Conservation (phyloP, 1,140 invertebrate genomes). For the Alviniconcha marisindica region DNA sequence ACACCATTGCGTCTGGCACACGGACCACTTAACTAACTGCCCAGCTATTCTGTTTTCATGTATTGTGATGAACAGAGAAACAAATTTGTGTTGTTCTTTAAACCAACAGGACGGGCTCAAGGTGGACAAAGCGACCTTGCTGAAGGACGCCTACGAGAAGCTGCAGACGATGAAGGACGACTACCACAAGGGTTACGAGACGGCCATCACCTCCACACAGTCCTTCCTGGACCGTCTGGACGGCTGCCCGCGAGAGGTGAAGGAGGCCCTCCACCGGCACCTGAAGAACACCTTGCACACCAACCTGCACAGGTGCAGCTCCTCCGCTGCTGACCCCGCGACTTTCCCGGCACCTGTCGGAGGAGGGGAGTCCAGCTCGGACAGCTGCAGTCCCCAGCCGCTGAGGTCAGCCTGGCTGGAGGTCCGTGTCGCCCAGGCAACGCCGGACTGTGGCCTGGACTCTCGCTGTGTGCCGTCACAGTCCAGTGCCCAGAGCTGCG, state of each 20-base stretch:
- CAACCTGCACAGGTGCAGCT: neutral
- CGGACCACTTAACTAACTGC: too few relatives aligned
- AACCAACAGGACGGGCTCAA: neutral
- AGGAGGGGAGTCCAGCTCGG: neutral
- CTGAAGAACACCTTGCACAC: neutral
- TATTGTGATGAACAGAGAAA: too few relatives aligned
- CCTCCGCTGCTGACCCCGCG: neutral
- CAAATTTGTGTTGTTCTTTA: neutral
- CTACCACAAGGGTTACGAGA: slow-evolving; percentile 22
- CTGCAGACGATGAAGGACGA: slow-evolving; percentile 16
- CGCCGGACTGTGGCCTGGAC: neutral
- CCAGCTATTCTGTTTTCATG: too few relatives aligned
- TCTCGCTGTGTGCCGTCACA: neutral
- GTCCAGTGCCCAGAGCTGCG: neutral
- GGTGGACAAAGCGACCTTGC: slow-evolving; percentile 6
- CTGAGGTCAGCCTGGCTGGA: neutral
- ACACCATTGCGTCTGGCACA: too few relatives aligned
- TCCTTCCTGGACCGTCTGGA: neutral
- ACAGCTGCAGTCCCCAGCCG: neutral
- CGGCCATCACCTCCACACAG: neutral
- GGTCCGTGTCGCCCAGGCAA: neutral
- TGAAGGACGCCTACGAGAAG: slow-evolving; percentile 25
- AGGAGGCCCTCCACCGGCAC: neutral
- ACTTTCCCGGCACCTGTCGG: neutral
- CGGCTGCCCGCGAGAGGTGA: neutral